Evolutionary conservation across 1,140 invertebrate genomes (phyloP).

Genomic region (Drosophila ohnishii): DNA sequence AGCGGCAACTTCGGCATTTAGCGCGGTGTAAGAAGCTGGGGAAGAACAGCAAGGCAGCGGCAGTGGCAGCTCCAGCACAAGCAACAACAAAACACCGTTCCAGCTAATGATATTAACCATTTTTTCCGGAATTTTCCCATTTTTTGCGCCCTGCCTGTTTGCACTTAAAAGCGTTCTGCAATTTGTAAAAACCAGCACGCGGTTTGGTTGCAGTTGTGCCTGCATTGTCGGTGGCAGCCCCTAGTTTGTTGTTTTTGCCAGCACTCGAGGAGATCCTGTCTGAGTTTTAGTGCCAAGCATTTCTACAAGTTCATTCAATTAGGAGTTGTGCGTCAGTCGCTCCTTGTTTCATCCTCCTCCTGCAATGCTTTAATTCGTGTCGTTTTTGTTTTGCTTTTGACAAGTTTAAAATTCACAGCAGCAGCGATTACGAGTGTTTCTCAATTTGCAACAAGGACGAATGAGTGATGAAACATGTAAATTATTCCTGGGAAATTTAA

Average conservation of each 20-base stretch:
- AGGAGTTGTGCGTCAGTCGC: conserved; percentile 53
- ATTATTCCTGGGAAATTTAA: not conserved
- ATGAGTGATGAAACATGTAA: not conserved
- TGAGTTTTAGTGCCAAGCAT: conserved; percentile 62
- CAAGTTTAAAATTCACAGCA: conserved; percentile 21
- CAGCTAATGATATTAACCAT: conserved; percentile 79
- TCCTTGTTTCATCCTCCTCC: not conserved
- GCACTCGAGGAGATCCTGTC: conserved; percentile 7
- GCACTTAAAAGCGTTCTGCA: conserved; percentile 73
- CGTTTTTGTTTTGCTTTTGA: conserved; percentile 23
- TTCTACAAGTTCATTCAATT: conserved; percentile 79
- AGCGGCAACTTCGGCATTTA: conserved; percentile 56
- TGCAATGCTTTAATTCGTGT: conserved; percentile 21
- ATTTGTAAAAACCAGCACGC: conserved; percentile 70
- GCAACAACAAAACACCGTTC: conserved; percentile 49
- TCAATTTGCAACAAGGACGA: conserved; percentile 12
- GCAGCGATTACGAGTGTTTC: conserved; percentile 12
- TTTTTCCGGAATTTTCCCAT: conserved; percentile 52
- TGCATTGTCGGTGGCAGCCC: conserved; percentile 43
- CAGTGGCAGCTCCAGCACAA: conserved; percentile 6
- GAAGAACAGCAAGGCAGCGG: conserved; percentile 9
- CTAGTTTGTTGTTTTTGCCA: conserved; percentile 41
- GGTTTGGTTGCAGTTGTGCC: conserved; percentile 27
- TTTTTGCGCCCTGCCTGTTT: conserved; percentile 57
- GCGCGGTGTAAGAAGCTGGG: conserved; percentile 43